Conservation (phyloP, 2,888 invertebrate species). For the Drosophila infuscata region DNA sequence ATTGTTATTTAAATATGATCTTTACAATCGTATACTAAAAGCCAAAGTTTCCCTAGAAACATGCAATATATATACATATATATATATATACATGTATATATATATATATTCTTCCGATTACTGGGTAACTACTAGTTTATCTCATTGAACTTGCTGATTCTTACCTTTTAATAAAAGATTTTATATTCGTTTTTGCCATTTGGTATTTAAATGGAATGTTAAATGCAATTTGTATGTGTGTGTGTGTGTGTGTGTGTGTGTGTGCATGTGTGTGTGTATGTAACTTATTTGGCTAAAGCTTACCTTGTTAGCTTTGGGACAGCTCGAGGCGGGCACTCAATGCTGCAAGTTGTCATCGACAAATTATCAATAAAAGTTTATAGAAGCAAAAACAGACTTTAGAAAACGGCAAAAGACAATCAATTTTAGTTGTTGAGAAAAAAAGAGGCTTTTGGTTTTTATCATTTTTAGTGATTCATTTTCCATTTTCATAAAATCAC, state of each 20-base stretch:
- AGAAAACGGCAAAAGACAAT: constrained; percentile 32
- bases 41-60: not conserved
- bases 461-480: constrained; percentile 19
- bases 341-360: constrained; percentile 44
- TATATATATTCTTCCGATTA: not conserved
- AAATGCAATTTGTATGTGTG: constrained; percentile 26
- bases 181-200: constrained; percentile 30
- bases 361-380: constrained; percentile 49
- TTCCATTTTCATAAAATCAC: not conserved
- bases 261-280: not conserved
- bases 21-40: not conserved
- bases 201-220: constrained; percentile 67
- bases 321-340: constrained; percentile 1
- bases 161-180: constrained; percentile 28
- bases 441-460: constrained; percentile 19
- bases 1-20: not conserved
- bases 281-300: constrained; percentile 13
- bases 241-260: not conserved
- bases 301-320: not conserved
- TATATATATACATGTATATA: not conserved
- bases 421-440: constrained; percentile 30
- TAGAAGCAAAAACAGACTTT: constrained; percentile 29
- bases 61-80: no score
- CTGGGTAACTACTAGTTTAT: not conserved
- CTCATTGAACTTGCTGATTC: not conserved